phyloP scores from a whole-genome alignment of 2,113 vertebrate genomes.

The Menidia beryllina region DNA sequence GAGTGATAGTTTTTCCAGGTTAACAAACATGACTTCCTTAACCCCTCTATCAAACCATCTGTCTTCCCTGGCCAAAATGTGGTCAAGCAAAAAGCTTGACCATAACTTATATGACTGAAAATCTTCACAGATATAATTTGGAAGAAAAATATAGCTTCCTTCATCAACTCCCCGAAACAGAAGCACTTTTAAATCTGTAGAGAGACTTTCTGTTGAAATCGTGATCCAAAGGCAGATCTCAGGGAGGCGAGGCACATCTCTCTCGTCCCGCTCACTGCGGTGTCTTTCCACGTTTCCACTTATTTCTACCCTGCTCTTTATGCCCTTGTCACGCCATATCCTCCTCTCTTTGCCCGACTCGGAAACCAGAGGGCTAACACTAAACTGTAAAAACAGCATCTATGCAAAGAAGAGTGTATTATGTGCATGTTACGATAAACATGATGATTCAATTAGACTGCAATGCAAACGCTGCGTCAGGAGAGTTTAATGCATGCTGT shows the following conservation, averaged over 20 bases:
- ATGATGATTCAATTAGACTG: conserved; percentile 47
- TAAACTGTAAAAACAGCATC: conserved; percentile 35
- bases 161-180: too few species aligned
- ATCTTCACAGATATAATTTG: too few species aligned
- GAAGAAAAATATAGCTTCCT: too few species aligned
- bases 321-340: conserved; percentile 3
- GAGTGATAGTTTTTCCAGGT: too few species aligned
- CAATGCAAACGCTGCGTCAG: conserved; percentile 53
- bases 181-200: neutral
- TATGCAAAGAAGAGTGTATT: conserved; percentile 38
- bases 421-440: conserved; percentile 47
- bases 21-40: too few species aligned
- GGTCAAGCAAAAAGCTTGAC: too few species aligned
- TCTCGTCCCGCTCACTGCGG: conserved; percentile 6
- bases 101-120: too few species aligned
- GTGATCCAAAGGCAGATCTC: neutral
- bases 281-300: conserved; percentile 8
- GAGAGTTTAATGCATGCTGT: conserved; percentile 44
- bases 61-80: too few species aligned
- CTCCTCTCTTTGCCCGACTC: conserved; percentile 24
- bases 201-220: conserved; percentile 24
- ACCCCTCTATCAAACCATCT: too few species aligned
- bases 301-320: neutral
- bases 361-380: conserved; percentile 10
- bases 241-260: neutral